phyloP scores from a whole-genome alignment of 2,113 vertebrate genomes.

The Chamaea fasciata region DNA sequence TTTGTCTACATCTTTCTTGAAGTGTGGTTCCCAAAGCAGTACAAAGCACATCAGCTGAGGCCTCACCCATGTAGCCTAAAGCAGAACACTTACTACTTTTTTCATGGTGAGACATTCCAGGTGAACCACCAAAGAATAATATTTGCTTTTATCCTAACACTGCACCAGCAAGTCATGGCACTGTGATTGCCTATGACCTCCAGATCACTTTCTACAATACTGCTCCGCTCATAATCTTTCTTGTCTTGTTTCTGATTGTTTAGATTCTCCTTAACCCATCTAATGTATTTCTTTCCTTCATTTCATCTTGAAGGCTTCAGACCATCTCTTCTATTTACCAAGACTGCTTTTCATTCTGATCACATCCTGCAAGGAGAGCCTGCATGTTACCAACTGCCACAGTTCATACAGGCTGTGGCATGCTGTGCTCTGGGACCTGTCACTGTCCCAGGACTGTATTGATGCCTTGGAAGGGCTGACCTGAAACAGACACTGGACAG shows the following conservation, averaged over 20 bases:
- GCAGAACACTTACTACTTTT: background rate
- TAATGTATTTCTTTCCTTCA: background rate
- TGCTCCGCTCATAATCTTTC: background rate
- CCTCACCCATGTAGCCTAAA: background rate
- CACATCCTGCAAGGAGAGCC: background rate
- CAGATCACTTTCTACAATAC: background rate
- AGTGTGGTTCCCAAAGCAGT: background rate
- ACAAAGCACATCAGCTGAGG: background rate
- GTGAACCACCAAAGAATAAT: background rate
- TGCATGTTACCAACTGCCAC: background rate
- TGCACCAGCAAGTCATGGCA: background rate
- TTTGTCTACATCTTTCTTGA: constrained; percentile 50
- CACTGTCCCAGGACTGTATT: background rate
- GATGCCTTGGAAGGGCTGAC: background rate
- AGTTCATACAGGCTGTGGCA: background rate
- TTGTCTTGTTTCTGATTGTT: background rate
- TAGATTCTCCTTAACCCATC: background rate
- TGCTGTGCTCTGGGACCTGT: background rate
- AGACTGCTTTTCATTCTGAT: background rate
- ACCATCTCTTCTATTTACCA: background rate
- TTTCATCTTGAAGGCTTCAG: background rate
- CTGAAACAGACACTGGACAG: background rate
- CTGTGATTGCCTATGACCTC: background rate
- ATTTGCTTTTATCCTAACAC: background rate
- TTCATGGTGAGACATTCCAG: background rate